Conservation (phyloP, 2,797 vertebrate genomes). For the Pelodytes ibericus region DNA sequence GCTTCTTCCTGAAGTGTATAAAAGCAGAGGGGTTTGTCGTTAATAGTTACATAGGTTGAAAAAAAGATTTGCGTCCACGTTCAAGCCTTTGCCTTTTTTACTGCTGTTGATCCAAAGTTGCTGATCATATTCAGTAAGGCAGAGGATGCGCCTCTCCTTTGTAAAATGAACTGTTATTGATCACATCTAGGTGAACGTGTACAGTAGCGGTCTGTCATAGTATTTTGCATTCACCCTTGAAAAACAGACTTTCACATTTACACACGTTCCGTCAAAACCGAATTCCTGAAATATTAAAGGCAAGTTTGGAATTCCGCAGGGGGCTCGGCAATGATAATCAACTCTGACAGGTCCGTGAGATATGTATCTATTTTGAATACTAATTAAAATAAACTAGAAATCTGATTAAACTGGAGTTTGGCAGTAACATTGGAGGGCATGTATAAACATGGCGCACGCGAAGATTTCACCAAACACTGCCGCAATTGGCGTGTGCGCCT, state of each 20-base stretch:
- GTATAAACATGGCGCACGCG: too few relatives aligned
- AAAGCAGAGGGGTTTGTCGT: too few relatives aligned
- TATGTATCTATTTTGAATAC: too few relatives aligned
- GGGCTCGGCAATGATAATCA: not conserved
- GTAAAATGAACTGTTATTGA: conserved; percentile 24
- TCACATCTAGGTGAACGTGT: conserved; percentile 39
- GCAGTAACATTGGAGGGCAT: too few relatives aligned
- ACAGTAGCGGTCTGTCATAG: conserved; percentile 43
- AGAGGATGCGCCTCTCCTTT: conserved; percentile 19
- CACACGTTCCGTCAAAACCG: conserved; percentile 15
- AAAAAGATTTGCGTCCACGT: too few relatives aligned
- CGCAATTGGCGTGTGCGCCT: too few relatives aligned
- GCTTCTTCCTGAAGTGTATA: too few relatives aligned
- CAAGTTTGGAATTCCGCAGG: conserved; percentile 25
- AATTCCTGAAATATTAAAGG: conserved; percentile 47
- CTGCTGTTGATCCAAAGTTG: too few relatives aligned
- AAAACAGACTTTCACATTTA: conserved; percentile 44
- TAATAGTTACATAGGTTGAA: too few relatives aligned
- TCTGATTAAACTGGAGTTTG: too few relatives aligned
- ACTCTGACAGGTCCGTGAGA: not conserved
- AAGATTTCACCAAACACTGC: too few relatives aligned
- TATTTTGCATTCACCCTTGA: conserved; percentile 24
- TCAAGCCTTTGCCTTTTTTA: too few relatives aligned
- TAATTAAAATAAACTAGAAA: not conserved
- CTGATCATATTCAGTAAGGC: not conserved